Conservation (phyloP, 2,888 invertebrate genomes). For the Morinoia aosen region DNA sequence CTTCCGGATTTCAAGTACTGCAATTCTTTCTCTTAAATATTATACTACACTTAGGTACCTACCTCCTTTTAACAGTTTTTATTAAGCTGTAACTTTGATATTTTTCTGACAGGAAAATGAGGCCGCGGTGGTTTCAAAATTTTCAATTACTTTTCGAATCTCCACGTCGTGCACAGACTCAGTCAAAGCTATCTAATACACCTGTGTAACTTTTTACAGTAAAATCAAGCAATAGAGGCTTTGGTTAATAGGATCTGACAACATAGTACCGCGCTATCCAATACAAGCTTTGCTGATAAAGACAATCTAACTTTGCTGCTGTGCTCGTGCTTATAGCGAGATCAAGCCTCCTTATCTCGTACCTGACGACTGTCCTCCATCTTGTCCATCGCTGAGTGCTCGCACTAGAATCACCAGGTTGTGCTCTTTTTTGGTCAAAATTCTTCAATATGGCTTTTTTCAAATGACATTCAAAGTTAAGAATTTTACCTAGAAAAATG, state of each 20-base stretch:
- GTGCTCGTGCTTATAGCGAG: neutral
- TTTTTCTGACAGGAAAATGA: neutral
- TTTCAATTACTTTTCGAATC: neutral
- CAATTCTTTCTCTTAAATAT: too few species aligned
- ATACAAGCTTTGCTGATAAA: neutral
- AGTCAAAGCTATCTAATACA: neutral
- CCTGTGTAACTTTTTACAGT: neutral
- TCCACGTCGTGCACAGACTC: neutral
- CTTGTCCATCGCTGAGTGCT: neutral
- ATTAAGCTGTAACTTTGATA: neutral
- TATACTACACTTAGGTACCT: too few species aligned
- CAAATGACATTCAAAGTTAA: too few species aligned
- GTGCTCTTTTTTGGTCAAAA: too few species aligned
- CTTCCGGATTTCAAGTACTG: too few species aligned
- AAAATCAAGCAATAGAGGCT: neutral
- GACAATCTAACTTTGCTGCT: neutral
- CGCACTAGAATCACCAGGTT: too few species aligned
- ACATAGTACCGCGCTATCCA: neutral
- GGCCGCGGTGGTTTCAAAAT: neutral
- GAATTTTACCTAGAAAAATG: too few species aligned
- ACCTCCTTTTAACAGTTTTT: too few species aligned
- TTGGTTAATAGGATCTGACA: neutral
- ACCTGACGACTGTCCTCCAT: neutral
- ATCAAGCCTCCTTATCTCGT: neutral
- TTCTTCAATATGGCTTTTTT: too few species aligned